These are phyloP conservation scores for Myoxocephalus aenaeus DNA, from an alignment of 2,797 vertebrate species.

Conservation along the genomic window DNA sequence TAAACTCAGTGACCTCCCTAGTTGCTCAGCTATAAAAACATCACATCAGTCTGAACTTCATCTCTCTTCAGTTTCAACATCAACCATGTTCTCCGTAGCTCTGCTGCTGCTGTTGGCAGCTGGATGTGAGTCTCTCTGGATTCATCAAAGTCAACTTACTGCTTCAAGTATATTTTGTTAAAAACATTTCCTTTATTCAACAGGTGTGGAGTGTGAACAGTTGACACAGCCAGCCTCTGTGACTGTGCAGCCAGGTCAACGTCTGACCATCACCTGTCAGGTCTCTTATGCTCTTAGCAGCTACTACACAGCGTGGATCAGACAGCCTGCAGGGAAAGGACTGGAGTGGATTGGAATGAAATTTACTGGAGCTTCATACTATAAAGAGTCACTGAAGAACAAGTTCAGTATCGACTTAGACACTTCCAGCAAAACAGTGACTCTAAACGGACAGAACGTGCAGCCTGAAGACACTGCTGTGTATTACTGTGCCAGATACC, in stretches of 20 bases:
- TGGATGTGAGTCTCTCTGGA: conserved; percentile 40
- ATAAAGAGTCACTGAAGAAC: conserved; percentile 13
- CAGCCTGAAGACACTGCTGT: conserved; percentile 52
- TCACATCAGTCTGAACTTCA: no score
- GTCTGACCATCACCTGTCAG: conserved; percentile 41
- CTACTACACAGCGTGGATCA: conserved; percentile 22
- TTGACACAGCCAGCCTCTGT: conserved; percentile 53
- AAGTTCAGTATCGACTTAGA: background rate
- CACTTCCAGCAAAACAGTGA: conserved; percentile 11
- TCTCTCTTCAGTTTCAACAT: no score
- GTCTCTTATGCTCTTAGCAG: background rate
- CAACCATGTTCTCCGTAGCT: conserved; percentile 19
- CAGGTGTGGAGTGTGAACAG: conserved; percentile 46
- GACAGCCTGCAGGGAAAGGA: conserved; percentile 23
- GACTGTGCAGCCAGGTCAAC: conserved; percentile 56
- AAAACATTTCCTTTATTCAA: no score
- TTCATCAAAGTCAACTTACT: no score
- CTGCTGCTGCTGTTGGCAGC: conserved; percentile 61
- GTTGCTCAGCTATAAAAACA: no score
- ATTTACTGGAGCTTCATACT: fast-evolving
- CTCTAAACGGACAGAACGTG: conserved; percentile 38
- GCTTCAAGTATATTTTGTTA: no score
- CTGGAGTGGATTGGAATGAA: conserved; percentile 35
- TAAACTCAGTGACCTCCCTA: no score
- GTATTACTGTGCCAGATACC: conserved; percentile 36